These are phyloP conservation scores for Erythrocercus mccallii DNA, from an alignment of 2,113 vertebrate genomes.

Conservation along the genomic window DNA sequence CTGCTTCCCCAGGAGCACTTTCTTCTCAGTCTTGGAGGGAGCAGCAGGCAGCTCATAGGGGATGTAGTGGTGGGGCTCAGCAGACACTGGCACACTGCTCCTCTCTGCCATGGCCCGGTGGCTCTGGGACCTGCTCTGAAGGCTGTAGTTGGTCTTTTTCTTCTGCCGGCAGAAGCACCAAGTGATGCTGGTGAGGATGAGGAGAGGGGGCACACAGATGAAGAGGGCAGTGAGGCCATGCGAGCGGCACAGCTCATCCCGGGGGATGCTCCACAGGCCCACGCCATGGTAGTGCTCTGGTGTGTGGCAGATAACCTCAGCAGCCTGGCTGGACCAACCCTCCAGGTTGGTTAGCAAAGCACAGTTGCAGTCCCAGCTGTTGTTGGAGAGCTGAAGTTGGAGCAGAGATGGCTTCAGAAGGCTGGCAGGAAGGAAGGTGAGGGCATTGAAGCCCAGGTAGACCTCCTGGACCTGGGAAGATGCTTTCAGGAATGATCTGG, in stretches of 20 bases:
- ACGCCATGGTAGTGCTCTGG: constrained; percentile 56
- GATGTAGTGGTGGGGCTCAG: constrained; percentile 57
- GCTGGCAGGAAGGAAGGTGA: constrained; percentile 69
- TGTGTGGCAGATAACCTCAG: constrained; percentile 61
- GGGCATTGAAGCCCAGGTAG: constrained; percentile 74
- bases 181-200: constrained; percentile 68
- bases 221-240: constrained; percentile 79
- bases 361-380: constrained; percentile 85
- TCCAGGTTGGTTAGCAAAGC: constrained; percentile 66
- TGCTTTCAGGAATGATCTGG: constrained; percentile 74
- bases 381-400: constrained; percentile 76
- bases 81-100: background rate
- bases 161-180: constrained; percentile 81
- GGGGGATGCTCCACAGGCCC: constrained; percentile 59
- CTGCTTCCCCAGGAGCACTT: constrained; percentile 74
- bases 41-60: background rate
- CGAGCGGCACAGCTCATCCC: constrained; percentile 68
- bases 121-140: constrained; percentile 59
- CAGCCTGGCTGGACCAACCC: background rate
- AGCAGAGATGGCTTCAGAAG: constrained; percentile 69
- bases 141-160: constrained; percentile 64
- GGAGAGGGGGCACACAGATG: constrained; percentile 78
- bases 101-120: background rate
- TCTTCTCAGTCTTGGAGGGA: background rate
- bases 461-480: constrained; percentile 72